phyloP scores from a whole-genome alignment of 1,140 invertebrate species.

The Lepidurus apus region DNA sequence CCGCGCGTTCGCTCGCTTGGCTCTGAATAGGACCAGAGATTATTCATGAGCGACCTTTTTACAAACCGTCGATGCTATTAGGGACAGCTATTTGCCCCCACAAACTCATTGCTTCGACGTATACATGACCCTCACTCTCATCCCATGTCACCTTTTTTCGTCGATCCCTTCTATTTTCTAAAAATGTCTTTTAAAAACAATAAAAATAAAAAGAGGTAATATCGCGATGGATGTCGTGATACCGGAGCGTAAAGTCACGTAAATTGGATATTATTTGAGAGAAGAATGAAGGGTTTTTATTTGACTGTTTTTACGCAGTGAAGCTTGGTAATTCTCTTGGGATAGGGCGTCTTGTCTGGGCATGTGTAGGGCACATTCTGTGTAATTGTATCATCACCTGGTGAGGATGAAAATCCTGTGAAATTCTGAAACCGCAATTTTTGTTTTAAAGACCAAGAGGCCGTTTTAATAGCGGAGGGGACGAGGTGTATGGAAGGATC shows the following conservation, averaged over 20 bases:
- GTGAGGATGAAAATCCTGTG: neutral
- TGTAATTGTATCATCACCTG: neutral
- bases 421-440: too few relatives aligned
- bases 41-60: slow-evolving; percentile 5
- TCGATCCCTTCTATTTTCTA: too few relatives aligned
- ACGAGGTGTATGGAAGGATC: neutral
- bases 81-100: slow-evolving; percentile 8
- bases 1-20: neutral
- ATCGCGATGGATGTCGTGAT: too few relatives aligned
- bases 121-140: neutral
- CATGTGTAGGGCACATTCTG: slow-evolving; percentile 1
- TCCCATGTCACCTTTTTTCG: neutral
- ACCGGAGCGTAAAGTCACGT: too few relatives aligned
- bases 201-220: too few relatives aligned
- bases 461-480: neutral
- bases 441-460: too few relatives aligned
- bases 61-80: neutral
- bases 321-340: neutral
- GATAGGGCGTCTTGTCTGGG: neutral
- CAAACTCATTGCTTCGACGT: neutral
- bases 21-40: slow-evolving; percentile 1
- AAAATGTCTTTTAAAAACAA: too few relatives aligned
- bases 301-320: too few relatives aligned
- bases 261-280: too few relatives aligned
- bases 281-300: too few relatives aligned